A percentile compares a stretch with the other conserved stretches of the same genome.
These are phyloP conservation scores for Cyclargus thomasi DNA, from an alignment of 1,140 invertebrate genomes.

Conservation along the genomic window DNA sequence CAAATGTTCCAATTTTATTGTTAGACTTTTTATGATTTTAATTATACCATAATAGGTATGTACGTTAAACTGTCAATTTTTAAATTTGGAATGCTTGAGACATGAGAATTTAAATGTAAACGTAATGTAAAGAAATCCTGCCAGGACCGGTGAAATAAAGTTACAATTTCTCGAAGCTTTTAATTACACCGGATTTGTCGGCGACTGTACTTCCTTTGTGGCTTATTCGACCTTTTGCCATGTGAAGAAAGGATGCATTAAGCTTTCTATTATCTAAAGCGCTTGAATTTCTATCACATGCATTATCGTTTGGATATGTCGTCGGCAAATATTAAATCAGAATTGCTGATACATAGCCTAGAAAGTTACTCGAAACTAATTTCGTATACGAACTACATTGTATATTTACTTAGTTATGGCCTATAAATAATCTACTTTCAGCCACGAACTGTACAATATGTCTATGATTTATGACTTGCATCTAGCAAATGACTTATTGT, in stretches of 20 bases:
- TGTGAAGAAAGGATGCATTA: background rate
- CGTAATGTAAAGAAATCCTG: no score
- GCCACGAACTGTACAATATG: slow-evolving; percentile 20
- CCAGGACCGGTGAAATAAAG: no score
- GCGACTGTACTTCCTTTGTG: background rate
- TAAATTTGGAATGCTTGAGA: no score
- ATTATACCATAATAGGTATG: background rate
- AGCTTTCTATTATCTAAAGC: background rate
- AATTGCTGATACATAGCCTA: slow-evolving; percentile 28
- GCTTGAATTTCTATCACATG: background rate
- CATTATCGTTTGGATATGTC: background rate
- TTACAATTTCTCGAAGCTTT: no score
- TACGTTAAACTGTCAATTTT: background rate
- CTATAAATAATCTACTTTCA: slow-evolving; percentile 47
- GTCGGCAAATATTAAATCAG: slow-evolving; percentile 5
- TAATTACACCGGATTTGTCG: no score
- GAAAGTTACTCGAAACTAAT: slow-evolving; percentile 65
- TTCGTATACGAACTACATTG: slow-evolving; percentile 47
- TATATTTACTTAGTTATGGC: slow-evolving; percentile 42
- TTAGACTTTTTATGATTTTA: background rate
- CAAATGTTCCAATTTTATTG: background rate
- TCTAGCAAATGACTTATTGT: slow-evolving; percentile 11
- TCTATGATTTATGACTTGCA: slow-evolving; percentile 13
- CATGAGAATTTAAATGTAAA: no score
- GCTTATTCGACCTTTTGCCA: background rate